phyloP scores from a whole-genome alignment of 2,797 vertebrate species.

The Sphaeramia orbicularis region DNA sequence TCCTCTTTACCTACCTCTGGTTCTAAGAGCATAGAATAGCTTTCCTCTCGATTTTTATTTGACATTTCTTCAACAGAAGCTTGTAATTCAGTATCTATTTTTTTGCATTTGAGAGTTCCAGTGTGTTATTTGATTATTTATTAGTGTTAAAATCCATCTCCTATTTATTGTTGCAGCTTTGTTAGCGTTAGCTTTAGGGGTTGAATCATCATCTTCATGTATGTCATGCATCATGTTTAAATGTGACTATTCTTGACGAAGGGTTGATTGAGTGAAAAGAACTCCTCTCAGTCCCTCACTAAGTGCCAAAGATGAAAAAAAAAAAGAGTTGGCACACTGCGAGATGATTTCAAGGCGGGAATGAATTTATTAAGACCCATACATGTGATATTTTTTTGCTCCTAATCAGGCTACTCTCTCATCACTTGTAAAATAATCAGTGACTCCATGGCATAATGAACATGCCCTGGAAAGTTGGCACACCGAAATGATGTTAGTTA shows the following conservation, averaged over 20 bases:
- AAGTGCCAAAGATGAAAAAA: slow-evolving; percentile 54
- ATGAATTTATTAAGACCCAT: slow-evolving; percentile 40
- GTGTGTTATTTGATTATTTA: slow-evolving; percentile 67
- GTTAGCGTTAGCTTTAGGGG: slow-evolving; percentile 38
- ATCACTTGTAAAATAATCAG: slow-evolving; percentile 37
- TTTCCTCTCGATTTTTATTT: slow-evolving; percentile 33
- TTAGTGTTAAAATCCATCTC: slow-evolving; percentile 62
- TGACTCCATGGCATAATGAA: slow-evolving; percentile 66
- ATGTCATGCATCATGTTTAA: slow-evolving; percentile 28
- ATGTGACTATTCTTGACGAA: slow-evolving; percentile 39
- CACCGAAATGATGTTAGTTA: slow-evolving; percentile 54
- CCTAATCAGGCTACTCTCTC: slow-evolving; percentile 47
- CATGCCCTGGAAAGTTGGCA: slow-evolving; percentile 64
- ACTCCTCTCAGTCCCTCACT: slow-evolving; percentile 49
- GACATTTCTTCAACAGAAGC: slow-evolving; percentile 4
- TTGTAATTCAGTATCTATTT: slow-evolving; percentile 29
- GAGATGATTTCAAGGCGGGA: slow-evolving; percentile 58
- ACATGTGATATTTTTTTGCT: slow-evolving; percentile 41
- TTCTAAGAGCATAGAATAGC: slow-evolving; percentile 58
- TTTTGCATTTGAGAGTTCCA: slow-evolving; percentile 41
- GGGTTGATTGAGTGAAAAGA: slow-evolving; percentile 16
- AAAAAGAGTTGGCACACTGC: slow-evolving; percentile 42
- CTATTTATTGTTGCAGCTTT: slow-evolving; percentile 76
- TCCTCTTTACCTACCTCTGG: slow-evolving; percentile 80
- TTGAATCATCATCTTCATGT: slow-evolving; percentile 46